Evolutionary conservation across 2,888 invertebrate genomes (phyloP), one percentile per base, ranked within the genome.

Genomic region (Synergus laeviventris): DNA sequence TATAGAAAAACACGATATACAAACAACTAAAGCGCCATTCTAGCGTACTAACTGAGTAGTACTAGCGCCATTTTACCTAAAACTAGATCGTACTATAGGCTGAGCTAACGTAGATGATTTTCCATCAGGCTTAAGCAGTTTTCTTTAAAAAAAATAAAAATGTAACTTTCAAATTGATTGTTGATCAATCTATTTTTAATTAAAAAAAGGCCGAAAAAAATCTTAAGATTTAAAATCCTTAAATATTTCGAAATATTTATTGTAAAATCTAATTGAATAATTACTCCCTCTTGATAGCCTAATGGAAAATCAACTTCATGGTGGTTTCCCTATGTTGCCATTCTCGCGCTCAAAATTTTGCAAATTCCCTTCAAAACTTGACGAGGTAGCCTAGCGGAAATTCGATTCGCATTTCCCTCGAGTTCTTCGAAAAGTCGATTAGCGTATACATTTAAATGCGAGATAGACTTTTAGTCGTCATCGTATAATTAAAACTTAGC

Each of bases 21-120:
- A 89, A 90, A 90, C 87, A 88, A 90, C 86, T 88, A 89, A 89
- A 89, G 89, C 89, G 89, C 87, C 88, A 87, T 86, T 80, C 85
- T 86, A 88, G 85, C 87, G 84, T 86, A 82, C 84, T 86, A 84
- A 85, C 84, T 86, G 83, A 85, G 86, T 88, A 89, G 87, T 87
- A 89, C 84, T 86, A 87, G 87, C 88, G 89, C 88, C 81, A 66
- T 78, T 82, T 70, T 83, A 84, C 81, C 86, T 88, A 85, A 86
- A 84, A 81, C 85, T 87, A 87, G 83, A 82, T 83, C 85, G 84
- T 85, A 84, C 84, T 87, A n/a, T n/a, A 88, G 87, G 89, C 85
- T 86, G 79, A 85, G 84, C 85, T 86, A 85, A 84, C 79, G 84
- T 75, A 79, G 75, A 61, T 73, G 66, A 79, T 76, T 78, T 80